Base-by-base conservation (phyloP, 2,888 invertebrate genomes). In the Rhagonycha lutea region DNA sequence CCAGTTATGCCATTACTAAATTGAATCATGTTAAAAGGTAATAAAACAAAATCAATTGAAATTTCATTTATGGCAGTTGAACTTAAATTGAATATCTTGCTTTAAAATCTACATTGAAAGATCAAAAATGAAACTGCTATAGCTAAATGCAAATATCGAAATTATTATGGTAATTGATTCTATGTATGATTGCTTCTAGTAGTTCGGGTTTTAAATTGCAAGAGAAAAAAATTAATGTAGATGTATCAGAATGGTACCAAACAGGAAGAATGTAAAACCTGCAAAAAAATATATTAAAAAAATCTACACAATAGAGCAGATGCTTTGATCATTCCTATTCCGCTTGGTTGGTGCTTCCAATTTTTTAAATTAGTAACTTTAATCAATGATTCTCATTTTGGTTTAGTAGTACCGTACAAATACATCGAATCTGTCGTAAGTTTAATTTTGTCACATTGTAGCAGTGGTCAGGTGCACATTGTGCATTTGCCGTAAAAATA, bases 31-130 rank as follows among this genome's bases (percentile, higher is more conserved):
- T 65, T 65, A 14, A 65, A 26, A 11, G 63, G 26, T 26, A 65
- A 65, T 65, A 65, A 65, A 65, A 65, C 23, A 65, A 65, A 65
- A 65, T 23, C 63, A 65, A 65, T 65, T 65, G 24, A 65, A 23
- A n/a, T 65, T 65, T 24, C 63, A n/a, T 65, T 65, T 65, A n/a
- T 47, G 14, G 18, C 23, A 62, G n/a, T 24, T 65, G 63, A 26
- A 23, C 24, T 24, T 65, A 65, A 65, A 65, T 65, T 65, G 23
- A 65, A 65, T 65, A 65, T 65, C 63, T 65, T 26, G 26, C 26
- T 65, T 18, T 65, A 18, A n/a, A 24, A 65, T 65, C 63, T 65
- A 65, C 12, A 65, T 23, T 65, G 23, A 65, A 65, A 65, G n/a
- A 26, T 65, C 26, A 24, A 65, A 65, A 26, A 65, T 24, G 63